phyloP scores from a whole-genome alignment of 2,113 vertebrate species.

The Osmerus eperlanus region DNA sequence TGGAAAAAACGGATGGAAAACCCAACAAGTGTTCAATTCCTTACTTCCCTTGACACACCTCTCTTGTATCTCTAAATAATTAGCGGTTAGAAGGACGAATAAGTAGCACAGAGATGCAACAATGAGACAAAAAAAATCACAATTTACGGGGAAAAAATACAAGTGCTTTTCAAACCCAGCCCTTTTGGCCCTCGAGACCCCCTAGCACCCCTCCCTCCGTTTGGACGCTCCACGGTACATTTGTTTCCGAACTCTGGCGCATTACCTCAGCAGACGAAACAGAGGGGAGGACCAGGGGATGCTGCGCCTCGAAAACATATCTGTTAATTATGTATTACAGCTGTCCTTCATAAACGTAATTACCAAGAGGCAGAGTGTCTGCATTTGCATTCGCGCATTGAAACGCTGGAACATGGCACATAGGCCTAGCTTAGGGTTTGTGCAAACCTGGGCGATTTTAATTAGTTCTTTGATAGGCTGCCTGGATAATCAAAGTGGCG shows the following conservation, averaged over 20 bases:
- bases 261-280: background rate
- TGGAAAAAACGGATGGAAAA: too few species aligned
- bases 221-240: too few species aligned
- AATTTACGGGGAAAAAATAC: too few species aligned
- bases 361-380: slow-evolving; percentile 53
- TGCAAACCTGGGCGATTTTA: slow-evolving; percentile 57
- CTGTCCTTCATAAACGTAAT: slow-evolving; percentile 94
- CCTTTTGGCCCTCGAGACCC: too few species aligned
- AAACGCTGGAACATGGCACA: slow-evolving; percentile 6
- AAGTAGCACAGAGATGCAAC: too few species aligned
- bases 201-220: too few species aligned
- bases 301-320: slow-evolving; percentile 49
- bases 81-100: too few species aligned
- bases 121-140: too few species aligned
- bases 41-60: too few species aligned
- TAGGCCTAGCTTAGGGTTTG: slow-evolving; percentile 42
- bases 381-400: slow-evolving; percentile 47
- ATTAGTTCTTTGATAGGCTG: slow-evolving; percentile 55
- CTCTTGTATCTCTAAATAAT: too few species aligned
- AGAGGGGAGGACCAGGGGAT: background rate
- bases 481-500: slow-evolving; percentile 52
- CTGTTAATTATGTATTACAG: slow-evolving; percentile 99
- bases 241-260: background rate
- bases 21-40: too few species aligned
- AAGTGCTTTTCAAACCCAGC: too few species aligned